phyloP scores from a whole-genome alignment of 1,140 invertebrate species.

The Nomia melanderi region DNA sequence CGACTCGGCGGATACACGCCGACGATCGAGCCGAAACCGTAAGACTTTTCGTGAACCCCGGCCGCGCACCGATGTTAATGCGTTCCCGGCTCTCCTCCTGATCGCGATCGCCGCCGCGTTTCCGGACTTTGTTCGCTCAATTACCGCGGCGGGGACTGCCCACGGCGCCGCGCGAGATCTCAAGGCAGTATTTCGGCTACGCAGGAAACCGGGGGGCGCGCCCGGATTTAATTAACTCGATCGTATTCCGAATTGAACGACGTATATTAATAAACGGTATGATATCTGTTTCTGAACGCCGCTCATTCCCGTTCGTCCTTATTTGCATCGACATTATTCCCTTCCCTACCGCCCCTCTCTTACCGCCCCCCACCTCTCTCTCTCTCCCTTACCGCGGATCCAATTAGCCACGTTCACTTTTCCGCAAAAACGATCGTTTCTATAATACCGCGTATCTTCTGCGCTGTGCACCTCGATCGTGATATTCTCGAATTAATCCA shows the following conservation, averaged over 20 bases:
- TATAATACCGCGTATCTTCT: background rate
- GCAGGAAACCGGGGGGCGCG: background rate
- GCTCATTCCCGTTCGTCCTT: background rate
- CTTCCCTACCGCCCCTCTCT: background rate
- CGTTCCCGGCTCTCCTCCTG: too few relatives aligned
- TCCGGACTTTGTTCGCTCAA: slow-evolving; percentile 49
- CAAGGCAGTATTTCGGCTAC: slow-evolving; percentile 6
- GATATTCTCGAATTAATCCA: background rate
- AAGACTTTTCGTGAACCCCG: too few relatives aligned
- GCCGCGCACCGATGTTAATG: too few relatives aligned
- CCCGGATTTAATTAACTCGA: slow-evolving; percentile 40
- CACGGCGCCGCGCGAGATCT: background rate
- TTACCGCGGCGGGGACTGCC: slow-evolving; percentile 44
- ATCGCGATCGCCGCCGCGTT: slow-evolving; percentile 42
- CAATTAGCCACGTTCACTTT: slow-evolving; percentile 43
- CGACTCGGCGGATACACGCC: background rate
- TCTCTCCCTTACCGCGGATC: too few relatives aligned
- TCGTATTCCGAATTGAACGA: background rate
- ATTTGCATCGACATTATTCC: slow-evolving; percentile 22
- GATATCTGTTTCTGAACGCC: slow-evolving; percentile 12
- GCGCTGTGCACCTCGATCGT: background rate
- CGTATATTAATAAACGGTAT: background rate
- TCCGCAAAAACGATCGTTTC: background rate
- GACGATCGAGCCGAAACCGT: too few relatives aligned
- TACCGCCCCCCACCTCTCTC: too few relatives aligned